Base-by-base conservation (phyloP, 2,888 invertebrate genomes). In the Dicycla oo region DNA sequence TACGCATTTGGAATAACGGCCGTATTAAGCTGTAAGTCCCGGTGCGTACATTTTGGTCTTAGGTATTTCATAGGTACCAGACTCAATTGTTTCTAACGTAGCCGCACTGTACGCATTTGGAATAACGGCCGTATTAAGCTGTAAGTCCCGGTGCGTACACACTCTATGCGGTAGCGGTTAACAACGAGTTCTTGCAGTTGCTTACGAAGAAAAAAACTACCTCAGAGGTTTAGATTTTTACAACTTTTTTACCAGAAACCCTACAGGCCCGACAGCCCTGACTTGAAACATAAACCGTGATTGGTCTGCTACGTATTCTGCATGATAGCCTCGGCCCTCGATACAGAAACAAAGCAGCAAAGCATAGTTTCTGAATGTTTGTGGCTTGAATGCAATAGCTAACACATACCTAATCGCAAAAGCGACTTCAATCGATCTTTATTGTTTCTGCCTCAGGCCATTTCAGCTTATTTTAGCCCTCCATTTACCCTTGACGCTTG, bases 391-490 rank as follows among this genome's bases (percentile, higher is more conserved):
- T 8, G n/a, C 0, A 47, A 6, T n/a, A n/a, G n/a, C 43, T 23
- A 45, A 34, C 43, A 61, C 26, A 66, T 47, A 61, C 26, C 63
- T 47, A 56, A 51, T 61, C 76, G 54, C 76, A 82, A 82, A 80
- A 63, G 11, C 10, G 7, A 61, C 45, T 65, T 34, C 23, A 63
- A 56, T 60, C 47, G 56, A 69, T 53, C 69, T 73, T 80, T 80
- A 80, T 61, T 73, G 71, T 69, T 61, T 69, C 49, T 51, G 38
- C 51, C 11, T 62, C 40, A 53, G 34, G 30, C 49, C 13, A 13
- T 69, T 69, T 51, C 73, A 73, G 69, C 34, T 60, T 78, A 67
- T 69, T 75, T 70, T 72, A 71, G 64, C 61, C 45, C 23, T 45
- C 15, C 23, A 34, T 45, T 51, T 57, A 61, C 4, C 73, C 67